Conservation (phyloP, 30 jellyfish, hydroid and myxozoan species). For the Hydractinia echinata region DNA sequence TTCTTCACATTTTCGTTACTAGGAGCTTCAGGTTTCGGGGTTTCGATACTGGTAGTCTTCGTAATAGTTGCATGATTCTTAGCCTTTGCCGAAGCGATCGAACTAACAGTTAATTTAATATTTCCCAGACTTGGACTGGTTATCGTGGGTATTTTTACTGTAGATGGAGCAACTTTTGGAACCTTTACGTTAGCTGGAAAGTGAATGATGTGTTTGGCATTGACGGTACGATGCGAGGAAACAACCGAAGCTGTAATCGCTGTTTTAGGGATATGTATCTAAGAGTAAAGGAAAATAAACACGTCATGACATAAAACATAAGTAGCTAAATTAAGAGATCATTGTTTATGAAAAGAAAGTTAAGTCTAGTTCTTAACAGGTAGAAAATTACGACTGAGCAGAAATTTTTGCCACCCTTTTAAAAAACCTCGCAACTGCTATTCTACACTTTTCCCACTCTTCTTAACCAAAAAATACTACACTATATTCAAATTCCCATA, state of each 20-base stretch:
- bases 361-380: no score
- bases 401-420: no score
- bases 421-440: no score
- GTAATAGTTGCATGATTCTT: neutral
- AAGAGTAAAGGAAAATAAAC: no score
- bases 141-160: neutral
- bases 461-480: no score
- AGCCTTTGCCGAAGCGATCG: neutral
- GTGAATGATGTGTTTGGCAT: slow-evolving; percentile 25
- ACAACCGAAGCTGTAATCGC: neutral
- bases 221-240: neutral
- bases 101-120: neutral
- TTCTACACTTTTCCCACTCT: no score
- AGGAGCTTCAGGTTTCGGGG: slow-evolving; percentile 2
- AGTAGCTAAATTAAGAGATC: no score
- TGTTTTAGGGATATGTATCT: slow-evolving; percentile 38
- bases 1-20: neutral
- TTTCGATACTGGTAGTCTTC: neutral
- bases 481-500: no score
- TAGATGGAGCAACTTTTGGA: slow-evolving; percentile 32
- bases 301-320: no score
- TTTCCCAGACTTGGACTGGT: neutral
- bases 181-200: slow-evolving; percentile 34
- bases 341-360: no score
- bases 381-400: no score